These are phyloP conservation scores for Diprion similis DNA, from an alignment of 1,140 invertebrate species.

Conservation along the genomic window DNA sequence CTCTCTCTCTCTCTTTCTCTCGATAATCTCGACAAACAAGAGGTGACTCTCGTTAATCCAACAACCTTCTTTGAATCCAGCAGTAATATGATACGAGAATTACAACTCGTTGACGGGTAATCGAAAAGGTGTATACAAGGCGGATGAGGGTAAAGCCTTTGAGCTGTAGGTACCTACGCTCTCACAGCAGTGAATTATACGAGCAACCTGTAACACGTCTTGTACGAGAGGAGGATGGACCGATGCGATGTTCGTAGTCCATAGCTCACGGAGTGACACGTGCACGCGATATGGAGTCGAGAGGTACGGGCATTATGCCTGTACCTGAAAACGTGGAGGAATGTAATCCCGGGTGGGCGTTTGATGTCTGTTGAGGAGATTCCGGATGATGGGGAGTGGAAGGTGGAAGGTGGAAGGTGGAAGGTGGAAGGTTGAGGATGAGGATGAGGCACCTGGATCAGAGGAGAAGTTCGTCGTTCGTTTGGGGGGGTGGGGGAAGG, in stretches of 20 bases:
- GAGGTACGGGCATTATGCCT: too few species aligned
- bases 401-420: constrained; percentile 21
- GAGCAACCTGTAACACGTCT: neutral
- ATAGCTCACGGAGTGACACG: constrained; percentile 6
- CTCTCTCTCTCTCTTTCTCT: neutral
- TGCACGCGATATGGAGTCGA: neutral
- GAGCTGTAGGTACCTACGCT: too few species aligned
- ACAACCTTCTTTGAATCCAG: too few species aligned
- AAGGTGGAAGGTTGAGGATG: too few species aligned
- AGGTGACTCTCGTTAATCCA: too few species aligned
- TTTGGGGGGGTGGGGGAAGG: neutral
- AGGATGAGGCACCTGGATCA: constrained; percentile 8
- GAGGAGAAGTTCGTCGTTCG: constrained; percentile 8
- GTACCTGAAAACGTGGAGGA: neutral
- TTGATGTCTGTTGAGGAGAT: neutral
- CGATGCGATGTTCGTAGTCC: neutral
- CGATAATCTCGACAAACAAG: too few species aligned
- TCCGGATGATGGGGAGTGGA: constrained; percentile 23
- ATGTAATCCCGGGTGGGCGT: constrained; percentile 1
- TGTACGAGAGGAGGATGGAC: neutral
- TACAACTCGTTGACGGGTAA: too few species aligned
- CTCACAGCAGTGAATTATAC: neutral
- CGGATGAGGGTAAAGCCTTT: too few species aligned
- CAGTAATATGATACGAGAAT: too few species aligned
- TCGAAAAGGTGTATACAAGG: too few species aligned